phyloP scores from a whole-genome alignment of 2,113 vertebrate species.

The Acrocephalus arundinaceus region DNA sequence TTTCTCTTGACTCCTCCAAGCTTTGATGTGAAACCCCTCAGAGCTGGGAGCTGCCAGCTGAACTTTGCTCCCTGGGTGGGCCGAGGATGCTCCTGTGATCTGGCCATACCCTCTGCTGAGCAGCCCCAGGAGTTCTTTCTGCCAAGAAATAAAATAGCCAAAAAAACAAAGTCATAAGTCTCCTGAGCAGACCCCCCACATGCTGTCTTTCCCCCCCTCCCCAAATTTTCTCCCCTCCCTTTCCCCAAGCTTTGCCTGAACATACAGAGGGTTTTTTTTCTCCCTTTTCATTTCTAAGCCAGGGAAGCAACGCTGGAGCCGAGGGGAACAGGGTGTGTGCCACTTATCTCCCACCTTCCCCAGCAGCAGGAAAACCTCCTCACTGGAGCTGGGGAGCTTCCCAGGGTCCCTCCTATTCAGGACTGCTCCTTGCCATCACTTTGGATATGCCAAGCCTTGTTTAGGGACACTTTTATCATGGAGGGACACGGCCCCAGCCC shows the following conservation, averaged over 20 bases:
- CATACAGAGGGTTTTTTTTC: not conserved
- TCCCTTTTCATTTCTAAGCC: conserved; percentile 13
- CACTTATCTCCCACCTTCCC: not conserved
- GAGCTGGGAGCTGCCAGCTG: conserved; percentile 26
- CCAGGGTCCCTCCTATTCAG: not conserved
- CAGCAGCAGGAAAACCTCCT: not conserved
- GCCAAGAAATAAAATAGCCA: conserved; percentile 51
- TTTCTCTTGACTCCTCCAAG: conserved; percentile 26
- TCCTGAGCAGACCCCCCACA: conserved; percentile 54
- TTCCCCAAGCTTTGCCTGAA: conserved; percentile 5
- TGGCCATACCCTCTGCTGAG: conserved; percentile 14
- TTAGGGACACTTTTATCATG: conserved; percentile 14
- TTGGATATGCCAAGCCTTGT: conserved; percentile 29
- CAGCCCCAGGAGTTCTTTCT: conserved; percentile 58
- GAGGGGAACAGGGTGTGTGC: not conserved
- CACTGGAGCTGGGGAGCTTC: rapidly evolving
- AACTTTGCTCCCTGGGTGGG: conserved; percentile 64
- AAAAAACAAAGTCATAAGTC: conserved; percentile 62
- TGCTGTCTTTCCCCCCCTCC: not conserved
- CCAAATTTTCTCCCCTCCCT: not conserved
- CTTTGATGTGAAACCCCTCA: conserved; percentile 45
- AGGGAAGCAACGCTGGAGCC: not conserved
- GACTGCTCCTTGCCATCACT: not conserved
- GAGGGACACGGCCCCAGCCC: not conserved
- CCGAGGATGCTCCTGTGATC: conserved; percentile 57